Percentiles rank a stretch among this genome's conserved stretches.
phyloP scores from a whole-genome alignment of 2,113 vertebrate genomes.

The Cyanocitta stelleri region DNA sequence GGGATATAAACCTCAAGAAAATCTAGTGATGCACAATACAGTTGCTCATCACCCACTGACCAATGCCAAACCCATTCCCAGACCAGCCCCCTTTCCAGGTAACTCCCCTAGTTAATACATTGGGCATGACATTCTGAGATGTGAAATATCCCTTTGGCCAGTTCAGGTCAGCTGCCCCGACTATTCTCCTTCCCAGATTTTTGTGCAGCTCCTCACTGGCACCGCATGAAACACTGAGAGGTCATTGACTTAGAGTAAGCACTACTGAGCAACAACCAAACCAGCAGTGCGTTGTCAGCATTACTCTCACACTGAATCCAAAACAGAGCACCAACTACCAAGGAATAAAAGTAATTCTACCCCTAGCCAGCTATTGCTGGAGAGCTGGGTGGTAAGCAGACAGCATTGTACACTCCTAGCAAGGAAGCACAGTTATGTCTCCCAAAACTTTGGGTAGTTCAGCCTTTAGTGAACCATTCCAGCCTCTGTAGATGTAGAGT shows the following conservation, averaged over 20 bases:
- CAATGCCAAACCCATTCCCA: not conserved
- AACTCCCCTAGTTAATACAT: not conserved
- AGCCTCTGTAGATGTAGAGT: not conserved
- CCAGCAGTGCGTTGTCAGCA: too few relatives aligned
- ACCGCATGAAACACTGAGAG: not conserved
- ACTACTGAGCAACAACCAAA: not conserved
- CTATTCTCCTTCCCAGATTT: not conserved
- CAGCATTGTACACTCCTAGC: not conserved
- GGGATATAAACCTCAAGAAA: not conserved
- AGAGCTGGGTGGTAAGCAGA: not conserved
- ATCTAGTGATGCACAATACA: not conserved
- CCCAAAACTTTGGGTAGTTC: not conserved
- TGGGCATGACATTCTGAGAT: not conserved
- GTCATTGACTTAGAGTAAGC: not conserved
- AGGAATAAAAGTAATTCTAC: not conserved
- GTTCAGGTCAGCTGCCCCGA: not conserved
- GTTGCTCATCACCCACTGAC: not conserved
- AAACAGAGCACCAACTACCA: not conserved
- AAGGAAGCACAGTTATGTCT: not conserved
- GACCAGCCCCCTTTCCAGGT: fast-evolving
- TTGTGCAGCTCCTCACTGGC: not conserved
- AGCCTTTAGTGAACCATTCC: not conserved
- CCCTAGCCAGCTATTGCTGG: not conserved
- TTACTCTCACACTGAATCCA: not conserved
- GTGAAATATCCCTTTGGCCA: not conserved